A percentile compares a stretch with the other conserved stretches of the same genome.
Conservation (phyloP, 1,140 invertebrate species). For the Aphis gossypii region DNA sequence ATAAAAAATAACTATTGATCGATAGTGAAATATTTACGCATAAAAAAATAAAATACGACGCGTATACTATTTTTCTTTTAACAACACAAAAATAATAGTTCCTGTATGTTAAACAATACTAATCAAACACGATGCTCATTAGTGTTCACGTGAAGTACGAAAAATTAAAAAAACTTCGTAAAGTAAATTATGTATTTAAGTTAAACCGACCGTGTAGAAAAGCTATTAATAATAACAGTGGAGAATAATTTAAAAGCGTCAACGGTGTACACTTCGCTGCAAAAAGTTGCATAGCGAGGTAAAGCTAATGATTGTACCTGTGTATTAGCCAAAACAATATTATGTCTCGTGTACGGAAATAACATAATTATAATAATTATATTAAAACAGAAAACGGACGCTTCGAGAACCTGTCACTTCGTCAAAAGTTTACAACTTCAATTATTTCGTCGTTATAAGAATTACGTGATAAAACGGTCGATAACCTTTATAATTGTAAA, state of each 20-base stretch:
- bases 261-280: neutral
- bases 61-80: neutral
- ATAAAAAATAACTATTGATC: neutral
- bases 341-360: neutral
- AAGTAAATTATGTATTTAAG: neutral
- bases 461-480: neutral
- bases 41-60: neutral
- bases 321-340: conserved; percentile 31
- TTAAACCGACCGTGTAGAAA: neutral
- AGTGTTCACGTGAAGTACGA: neutral
- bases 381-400: neutral
- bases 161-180: neutral
- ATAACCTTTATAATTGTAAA: neutral
- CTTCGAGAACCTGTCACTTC: neutral
- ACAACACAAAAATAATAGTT: neutral
- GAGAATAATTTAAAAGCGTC: neutral
- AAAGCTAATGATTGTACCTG: neutral
- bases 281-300: neutral
- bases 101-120: neutral
- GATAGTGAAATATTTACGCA: neutral
- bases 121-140: neutral
- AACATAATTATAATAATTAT: conserved; percentile 22
- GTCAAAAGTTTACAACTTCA: neutral
- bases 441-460: neutral
- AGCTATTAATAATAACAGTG: neutral